Evolutionary conservation across 2,113 vertebrate genomes (phyloP).

Genomic region (Atlantisia rogersi): DNA sequence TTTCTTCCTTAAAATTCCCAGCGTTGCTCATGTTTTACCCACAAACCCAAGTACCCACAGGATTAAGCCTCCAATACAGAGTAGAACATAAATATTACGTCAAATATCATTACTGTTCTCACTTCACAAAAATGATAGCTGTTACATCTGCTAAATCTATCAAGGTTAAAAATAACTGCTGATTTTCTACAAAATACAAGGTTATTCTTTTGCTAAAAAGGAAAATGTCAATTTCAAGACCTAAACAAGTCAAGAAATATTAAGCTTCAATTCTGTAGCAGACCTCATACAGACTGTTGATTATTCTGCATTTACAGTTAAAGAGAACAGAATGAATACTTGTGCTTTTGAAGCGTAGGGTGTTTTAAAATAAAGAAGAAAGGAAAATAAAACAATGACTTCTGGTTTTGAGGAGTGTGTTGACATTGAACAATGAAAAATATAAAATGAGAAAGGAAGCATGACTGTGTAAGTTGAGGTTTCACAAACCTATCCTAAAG

Average conservation of each 20-base stretch:
- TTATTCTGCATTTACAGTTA: neutral
- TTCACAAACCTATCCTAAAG: neutral
- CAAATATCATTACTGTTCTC: neutral
- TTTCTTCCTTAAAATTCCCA: neutral
- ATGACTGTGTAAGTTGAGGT: neutral
- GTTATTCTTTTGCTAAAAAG: neutral
- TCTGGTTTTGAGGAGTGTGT: neutral
- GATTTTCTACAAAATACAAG: neutral
- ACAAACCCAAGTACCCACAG: neutral
- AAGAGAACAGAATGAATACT: neutral
- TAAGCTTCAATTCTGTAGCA: neutral
- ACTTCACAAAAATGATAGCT: neutral
- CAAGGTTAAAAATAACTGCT: neutral
- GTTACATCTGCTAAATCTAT: neutral
- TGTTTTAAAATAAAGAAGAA: neutral
- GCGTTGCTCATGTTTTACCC: neutral
- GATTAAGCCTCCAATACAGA: neutral
- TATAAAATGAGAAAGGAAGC: neutral
- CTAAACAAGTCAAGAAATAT: neutral
- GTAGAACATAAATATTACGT: neutral
- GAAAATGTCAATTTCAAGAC: neutral
- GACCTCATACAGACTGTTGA: accelerated
- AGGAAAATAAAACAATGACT: neutral
- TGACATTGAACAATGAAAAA: neutral
- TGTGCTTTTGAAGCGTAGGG: neutral